phyloP scores from a whole-genome alignment of 2,888 invertebrate species.

The Drosophila pseudotakahashii region DNA sequence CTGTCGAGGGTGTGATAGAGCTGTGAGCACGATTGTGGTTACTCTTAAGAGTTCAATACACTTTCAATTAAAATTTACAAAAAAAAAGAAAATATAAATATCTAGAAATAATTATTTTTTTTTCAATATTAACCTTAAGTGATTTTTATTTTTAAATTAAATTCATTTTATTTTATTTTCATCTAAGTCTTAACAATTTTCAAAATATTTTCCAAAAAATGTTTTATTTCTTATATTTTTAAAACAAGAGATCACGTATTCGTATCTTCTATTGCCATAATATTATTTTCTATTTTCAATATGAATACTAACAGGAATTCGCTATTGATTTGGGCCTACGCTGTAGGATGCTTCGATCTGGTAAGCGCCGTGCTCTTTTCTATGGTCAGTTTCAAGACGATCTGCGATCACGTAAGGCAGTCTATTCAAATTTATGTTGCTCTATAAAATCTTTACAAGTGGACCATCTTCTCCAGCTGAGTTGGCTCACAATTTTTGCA shows the following conservation, averaged over 20 bases:
- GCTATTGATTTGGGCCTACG: constrained; percentile 55
- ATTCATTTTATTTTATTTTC: too few relatives aligned
- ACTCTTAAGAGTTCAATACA: not conserved
- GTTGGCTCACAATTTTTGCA: constrained; percentile 64
- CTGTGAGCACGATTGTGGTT: too few relatives aligned
- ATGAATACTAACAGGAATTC: not conserved
- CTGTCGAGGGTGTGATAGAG: not conserved
- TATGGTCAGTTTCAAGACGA: constrained; percentile 37
- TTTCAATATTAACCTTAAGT: too few relatives aligned
- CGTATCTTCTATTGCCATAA: not conserved
- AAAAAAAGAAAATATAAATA: too few relatives aligned
- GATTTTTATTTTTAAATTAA: too few relatives aligned
- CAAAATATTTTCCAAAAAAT: too few relatives aligned
- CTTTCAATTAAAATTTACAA: not conserved
- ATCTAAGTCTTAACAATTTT: too few relatives aligned
- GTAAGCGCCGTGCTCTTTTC: constrained; percentile 55
- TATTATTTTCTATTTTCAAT: not conserved
- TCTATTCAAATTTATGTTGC: too few relatives aligned
- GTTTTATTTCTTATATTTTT: not conserved
- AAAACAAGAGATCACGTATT: not conserved
- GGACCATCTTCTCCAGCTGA: constrained; percentile 39
- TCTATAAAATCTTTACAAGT: not conserved
- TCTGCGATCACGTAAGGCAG: constrained; percentile 52
- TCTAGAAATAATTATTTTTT: too few relatives aligned
- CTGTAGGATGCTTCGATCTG: constrained; percentile 60